These are phyloP conservation scores for Chymomyza costata DNA, from an alignment of 1,140 invertebrate species.

Conservation along the genomic window DNA sequence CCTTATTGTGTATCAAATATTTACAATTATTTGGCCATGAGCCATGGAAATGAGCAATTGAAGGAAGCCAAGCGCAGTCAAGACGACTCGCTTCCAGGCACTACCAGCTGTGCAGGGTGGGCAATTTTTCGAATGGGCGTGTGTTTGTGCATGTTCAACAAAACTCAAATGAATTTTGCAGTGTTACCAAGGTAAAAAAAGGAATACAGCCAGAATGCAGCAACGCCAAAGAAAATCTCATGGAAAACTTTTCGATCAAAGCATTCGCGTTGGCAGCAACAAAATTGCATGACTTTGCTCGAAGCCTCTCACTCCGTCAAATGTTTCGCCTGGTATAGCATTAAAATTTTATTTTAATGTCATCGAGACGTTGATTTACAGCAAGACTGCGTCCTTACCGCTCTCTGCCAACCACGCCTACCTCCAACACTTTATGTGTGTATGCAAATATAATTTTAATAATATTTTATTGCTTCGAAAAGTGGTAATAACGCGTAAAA, in stretches of 20 bases:
- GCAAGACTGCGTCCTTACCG: no score
- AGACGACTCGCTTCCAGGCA: not conserved
- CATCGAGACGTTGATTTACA: constrained; percentile 74
- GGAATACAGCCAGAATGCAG: constrained; percentile 27
- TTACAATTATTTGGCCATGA: constrained; percentile 72
- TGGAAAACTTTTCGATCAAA: constrained; percentile 64
- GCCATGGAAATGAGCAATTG: constrained; percentile 56
- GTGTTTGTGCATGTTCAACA: constrained; percentile 47
- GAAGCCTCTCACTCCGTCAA: not conserved
- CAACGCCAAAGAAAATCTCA: constrained; percentile 11
- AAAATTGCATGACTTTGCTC: constrained; percentile 16
- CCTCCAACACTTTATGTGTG: constrained; percentile 5
- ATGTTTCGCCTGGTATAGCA: constrained; percentile 29
- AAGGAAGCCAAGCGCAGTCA: constrained; percentile 1
- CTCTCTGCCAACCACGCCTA: no score
- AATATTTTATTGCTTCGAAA: constrained; percentile 72
- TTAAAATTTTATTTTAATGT: constrained; percentile 75
- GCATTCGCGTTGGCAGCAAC: constrained; percentile 4
- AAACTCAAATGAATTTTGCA: constrained; percentile 64
- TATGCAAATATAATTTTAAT: constrained; percentile 65
- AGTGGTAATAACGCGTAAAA: constrained; percentile 63
- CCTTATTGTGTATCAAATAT: constrained; percentile 75
- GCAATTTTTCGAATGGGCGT: not conserved
- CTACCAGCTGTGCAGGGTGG: constrained; percentile 8
- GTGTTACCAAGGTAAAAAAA: constrained; percentile 74